Base-by-base conservation (phyloP, 30 jellyfish, hydroid and myxozoan genomes). In the Aurelia aurita region DNA sequence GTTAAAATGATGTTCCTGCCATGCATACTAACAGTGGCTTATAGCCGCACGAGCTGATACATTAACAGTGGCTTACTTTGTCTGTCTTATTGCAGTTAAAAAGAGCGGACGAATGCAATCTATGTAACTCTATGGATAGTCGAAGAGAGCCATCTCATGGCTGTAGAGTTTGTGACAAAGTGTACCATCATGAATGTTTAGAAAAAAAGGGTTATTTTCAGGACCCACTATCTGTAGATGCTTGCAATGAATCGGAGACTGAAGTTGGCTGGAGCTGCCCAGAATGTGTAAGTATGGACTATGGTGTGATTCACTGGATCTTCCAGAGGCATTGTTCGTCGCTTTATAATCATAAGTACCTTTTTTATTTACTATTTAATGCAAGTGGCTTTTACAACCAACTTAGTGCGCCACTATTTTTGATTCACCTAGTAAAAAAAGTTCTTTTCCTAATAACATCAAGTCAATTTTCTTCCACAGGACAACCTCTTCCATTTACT, bases 241-340 rank as follows among this genome's bases (percentile, higher is more conserved):
- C 92, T 3, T 25, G 72, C 27, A 65, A 63, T 6, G 92, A 88
- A 31, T 78, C 92, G 21, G 84, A 58, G 22, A 54, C 65, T 26
- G 34, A 18, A 3, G 28, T 80, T 47, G 92, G 97, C 16, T 88
- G 97, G 97, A 69, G 85, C 62, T 88, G 97, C 51, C 93, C 92
- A 1, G 84, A 71, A 14, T 88, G 97, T 61, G 97, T 79, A 61
- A 72, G 97, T 72, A 21, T 2, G 51, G 51, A 72, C 93, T 72
- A 21, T 2, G 51, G 51, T 39, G 14, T 39, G 9, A 0, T 39
- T 6, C 51, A 39, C 51, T 15, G 12, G 12, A 39, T 4, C 9
- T 8, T 39, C 51, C 51, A 39, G 13, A 39, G 51, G 9, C 13
- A 39, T 39, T 2, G 9, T 39, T 39, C 9, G 43, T 6, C 51